Base-by-base conservation (phyloP, 2,888 invertebrate genomes). In the Lepidocyrtinus sp. region DNA sequence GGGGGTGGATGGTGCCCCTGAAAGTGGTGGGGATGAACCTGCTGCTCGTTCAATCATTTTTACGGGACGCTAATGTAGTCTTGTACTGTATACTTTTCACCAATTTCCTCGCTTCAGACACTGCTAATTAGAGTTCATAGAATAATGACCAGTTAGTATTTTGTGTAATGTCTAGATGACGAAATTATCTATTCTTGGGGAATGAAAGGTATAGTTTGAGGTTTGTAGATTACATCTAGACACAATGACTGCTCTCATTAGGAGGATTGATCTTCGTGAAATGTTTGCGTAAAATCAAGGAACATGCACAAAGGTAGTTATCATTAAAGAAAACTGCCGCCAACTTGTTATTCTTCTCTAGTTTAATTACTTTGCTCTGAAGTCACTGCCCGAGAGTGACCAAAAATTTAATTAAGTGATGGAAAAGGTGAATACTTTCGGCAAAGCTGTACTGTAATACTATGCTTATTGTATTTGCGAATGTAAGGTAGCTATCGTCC, bases 11-110 rank as follows among this genome's bases (percentile, higher is more conserved):
- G 82, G 75, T 15, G 76, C 81, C 59, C 81, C 80, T 15, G 81
- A 79, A 73, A 82, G 72, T 15, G 83, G 71, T 27, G 83, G 82
- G 76, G 83, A 83, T 63, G 83, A 79, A 19, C 82, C 79, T 17
- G 80, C 61, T 5, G 68, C 71, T 67, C 71, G 75, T 65, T 83
- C 83, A 80, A 83, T 82, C 82, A 83, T 83, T 61, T 64, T 79
- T 22, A 12, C 2, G 50, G 50, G 15, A 50, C 50, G 50, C 2
- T 50, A 50, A 50, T 17, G 12, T 50, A 50, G 1, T 50, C 17
- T 2, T n/a, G n/a, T n/a, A n/a, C n/a, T n/a, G n/a, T n/a, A n/a
- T n/a, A n/a, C n/a, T n/a, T n/a, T n/a, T n/a, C n/a, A n/a, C n/a
- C n/a, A n/a, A n/a, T n/a, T n/a, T n/a, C 50, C 17, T 50, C 15